Conservation (phyloP, 64 coral and sea anemone genomes). For the Montipora efflorescens region DNA sequence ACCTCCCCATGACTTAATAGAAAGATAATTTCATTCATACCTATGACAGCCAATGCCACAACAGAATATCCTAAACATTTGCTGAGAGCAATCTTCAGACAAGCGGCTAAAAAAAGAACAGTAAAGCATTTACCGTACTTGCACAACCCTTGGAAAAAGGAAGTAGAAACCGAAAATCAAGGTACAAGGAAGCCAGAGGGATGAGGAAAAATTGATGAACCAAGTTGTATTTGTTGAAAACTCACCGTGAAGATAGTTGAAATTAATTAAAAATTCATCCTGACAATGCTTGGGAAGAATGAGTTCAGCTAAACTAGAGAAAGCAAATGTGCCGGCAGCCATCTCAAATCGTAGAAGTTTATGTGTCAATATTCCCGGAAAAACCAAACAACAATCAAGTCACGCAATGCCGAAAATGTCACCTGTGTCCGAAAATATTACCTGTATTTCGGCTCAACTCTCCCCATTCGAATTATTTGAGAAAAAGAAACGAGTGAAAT, state of each 20-base stretch:
- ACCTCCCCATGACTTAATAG: not conserved
- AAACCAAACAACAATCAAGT: too few relatives aligned
- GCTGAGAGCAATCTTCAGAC: constrained; percentile 90
- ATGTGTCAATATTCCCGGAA: too few relatives aligned
- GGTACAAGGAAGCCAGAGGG: too few relatives aligned
- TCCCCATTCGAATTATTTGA: too few relatives aligned
- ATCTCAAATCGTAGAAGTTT: not conserved
- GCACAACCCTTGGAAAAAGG: not conserved
- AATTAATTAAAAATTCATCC: constrained; percentile 86
- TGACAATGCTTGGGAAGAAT: constrained; percentile 84
- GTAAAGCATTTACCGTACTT: too few relatives aligned
- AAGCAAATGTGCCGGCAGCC: constrained; percentile 67
- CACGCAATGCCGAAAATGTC: too few relatives aligned
- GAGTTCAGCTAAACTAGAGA: constrained; percentile 66
- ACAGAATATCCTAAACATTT: constrained; percentile 92
- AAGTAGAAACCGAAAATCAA: too few relatives aligned
- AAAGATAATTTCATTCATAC: constrained; percentile 48
- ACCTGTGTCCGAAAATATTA: too few relatives aligned
- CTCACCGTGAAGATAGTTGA: constrained; percentile 89
- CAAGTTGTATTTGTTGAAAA: not conserved
- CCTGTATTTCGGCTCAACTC: too few relatives aligned
- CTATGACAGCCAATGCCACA: constrained; percentile 78
- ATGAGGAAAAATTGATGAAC: not conserved
- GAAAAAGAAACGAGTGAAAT: too few relatives aligned
- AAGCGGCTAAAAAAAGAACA: constrained; percentile 65